Conservation (phyloP, 2,797 vertebrate species). For the Helostoma temminkii region DNA sequence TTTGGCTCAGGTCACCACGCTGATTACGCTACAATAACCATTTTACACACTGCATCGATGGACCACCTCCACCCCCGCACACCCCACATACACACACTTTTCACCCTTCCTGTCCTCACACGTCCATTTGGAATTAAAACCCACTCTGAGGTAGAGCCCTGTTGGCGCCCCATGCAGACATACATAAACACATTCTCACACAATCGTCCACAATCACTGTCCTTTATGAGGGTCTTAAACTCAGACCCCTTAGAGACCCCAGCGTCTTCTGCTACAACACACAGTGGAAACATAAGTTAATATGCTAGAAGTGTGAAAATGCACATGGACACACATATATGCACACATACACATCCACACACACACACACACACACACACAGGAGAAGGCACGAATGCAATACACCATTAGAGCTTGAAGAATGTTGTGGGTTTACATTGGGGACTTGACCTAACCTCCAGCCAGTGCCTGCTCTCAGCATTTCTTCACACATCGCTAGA, state of each 20-base stretch:
- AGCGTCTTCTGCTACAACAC: slow-evolving; percentile 30
- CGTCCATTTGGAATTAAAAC: slow-evolving; percentile 79
- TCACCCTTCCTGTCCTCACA: slow-evolving; percentile 58
- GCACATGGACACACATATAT: slow-evolving; percentile 39
- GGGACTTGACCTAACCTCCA: slow-evolving; percentile 87
- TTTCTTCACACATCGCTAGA: slow-evolving; percentile 89
- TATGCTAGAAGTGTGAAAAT: slow-evolving; percentile 75
- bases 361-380: slow-evolving; percentile 33
- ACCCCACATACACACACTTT: slow-evolving; percentile 32
- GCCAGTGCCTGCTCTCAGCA: slow-evolving; percentile 85
- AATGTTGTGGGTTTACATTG: slow-evolving; percentile 90
- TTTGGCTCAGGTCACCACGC: slow-evolving; percentile 74
- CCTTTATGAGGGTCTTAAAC: slow-evolving; percentile 70
- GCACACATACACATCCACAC: slow-evolving; percentile 34
- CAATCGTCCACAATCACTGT: slow-evolving; percentile 68
- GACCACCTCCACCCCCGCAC: slow-evolving; percentile 23
- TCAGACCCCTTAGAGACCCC: slow-evolving; percentile 48
- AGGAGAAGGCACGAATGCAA: slow-evolving; percentile 81
- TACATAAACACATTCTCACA: slow-evolving; percentile 82
- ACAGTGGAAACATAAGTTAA: slow-evolving; percentile 74
- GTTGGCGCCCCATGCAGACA: slow-evolving; percentile 75
- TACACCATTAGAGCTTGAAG: slow-evolving; percentile 86
- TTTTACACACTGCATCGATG: slow-evolving; percentile 66
- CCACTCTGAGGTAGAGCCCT: slow-evolving; percentile 56
- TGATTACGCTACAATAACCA: slow-evolving; percentile 82